Base-by-base conservation (phyloP, 2,888 invertebrate genomes). In the Pterobdella sp. region DNA sequence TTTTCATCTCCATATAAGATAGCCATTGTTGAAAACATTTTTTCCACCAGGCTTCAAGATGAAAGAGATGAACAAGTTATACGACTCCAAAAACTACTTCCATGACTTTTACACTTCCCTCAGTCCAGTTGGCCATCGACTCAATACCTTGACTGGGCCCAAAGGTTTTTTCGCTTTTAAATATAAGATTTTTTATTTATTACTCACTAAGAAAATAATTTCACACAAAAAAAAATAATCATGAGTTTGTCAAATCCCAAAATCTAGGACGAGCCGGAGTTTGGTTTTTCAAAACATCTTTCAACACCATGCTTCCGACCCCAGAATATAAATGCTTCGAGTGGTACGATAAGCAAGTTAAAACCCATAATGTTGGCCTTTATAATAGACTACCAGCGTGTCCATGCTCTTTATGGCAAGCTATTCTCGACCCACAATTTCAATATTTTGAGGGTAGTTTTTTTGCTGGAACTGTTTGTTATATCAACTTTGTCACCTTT, bases 351-450 rank as follows among this genome's bases (percentile, higher is more conserved):
- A 56, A 72, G 49, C 67, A 56, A 56, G 29, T 66, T 26, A 37
- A 26, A 2, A 37, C 34, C n/a, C 31, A n/a, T 26, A 63, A 66
- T 49, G 36, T 4, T 1, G n/a, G 36, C 32, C 64, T 49, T 22
- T 31, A 31, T n/a, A 29, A 32, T 29, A 32, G 49, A 29, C 72
- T 36, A 32, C 67, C 70, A n/a, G n/a, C 35, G n/a, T 74, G 74
- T 72, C 74, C 74, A 0, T 74, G 74, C 63, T 36, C 49, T 2
- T 37, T 72, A n/a, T 74, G 74, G 74, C 74, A 74, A 49, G 74
- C 74, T 34, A 66, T 72, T 1, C 37, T 49, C 35, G 74, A 74
- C 60, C 68, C 72, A 1, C 49, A 68, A 0, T 74, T 72, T 64
- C 34, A 29, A 1, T 56, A 37, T 7, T 65, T 72, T 66, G 1